A percentile compares a stretch with the other conserved stretches of the same genome.
These are phyloP conservation scores for Plestiodon gilberti DNA, from an alignment of 2,113 vertebrate species.

Conservation along the genomic window DNA sequence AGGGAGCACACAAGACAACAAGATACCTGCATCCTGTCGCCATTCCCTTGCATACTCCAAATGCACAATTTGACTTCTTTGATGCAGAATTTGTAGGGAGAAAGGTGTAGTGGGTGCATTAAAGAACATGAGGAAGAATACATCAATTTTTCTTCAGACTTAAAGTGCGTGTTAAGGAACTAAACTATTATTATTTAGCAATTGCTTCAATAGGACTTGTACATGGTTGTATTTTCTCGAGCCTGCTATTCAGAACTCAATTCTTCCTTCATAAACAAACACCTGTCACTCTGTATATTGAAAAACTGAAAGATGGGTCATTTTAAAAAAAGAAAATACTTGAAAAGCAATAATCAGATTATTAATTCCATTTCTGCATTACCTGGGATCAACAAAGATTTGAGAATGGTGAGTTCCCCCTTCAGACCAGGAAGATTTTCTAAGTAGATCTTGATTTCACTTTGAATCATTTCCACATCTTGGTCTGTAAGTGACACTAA, in stretches of 20 bases:
- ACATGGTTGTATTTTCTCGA: background rate
- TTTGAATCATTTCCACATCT: conserved; percentile 47
- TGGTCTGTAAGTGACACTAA: conserved; percentile 23
- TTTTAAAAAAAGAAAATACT: background rate
- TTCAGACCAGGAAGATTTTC: conserved; percentile 80
- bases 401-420: conserved; percentile 81
- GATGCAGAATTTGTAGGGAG: background rate
- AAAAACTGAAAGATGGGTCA: background rate
- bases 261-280: background rate
- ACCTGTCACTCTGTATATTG: background rate
- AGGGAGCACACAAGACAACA: too few species aligned
- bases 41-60: too few species aligned
- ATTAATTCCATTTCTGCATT: conserved; percentile 21
- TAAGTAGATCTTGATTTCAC: conserved; percentile 79
- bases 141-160: too few species aligned
- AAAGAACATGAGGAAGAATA: too few species aligned
- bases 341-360: background rate
- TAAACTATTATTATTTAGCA: background rate
- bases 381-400: conserved; percentile 89
- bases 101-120: too few species aligned
- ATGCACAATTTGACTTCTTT: background rate
- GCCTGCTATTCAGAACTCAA: background rate
- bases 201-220: background rate
- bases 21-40: too few species aligned
- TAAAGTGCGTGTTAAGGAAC: background rate